These are phyloP conservation scores for Pogonocherus hispidulus DNA, from an alignment of 2,888 invertebrate species.

Conservation along the genomic window DNA sequence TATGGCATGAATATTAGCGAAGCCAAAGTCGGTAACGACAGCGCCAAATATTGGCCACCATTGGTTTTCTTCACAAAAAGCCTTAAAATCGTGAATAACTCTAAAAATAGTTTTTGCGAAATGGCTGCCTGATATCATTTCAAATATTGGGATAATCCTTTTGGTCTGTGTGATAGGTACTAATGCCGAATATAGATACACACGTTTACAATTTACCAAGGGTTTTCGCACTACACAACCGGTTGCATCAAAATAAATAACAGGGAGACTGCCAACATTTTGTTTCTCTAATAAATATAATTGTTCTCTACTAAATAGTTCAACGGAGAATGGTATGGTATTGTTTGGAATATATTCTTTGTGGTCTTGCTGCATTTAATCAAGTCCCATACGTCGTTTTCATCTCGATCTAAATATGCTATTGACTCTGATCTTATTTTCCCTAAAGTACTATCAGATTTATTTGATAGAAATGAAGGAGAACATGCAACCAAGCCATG, in stretches of 20 bases:
- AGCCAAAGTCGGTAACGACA: conserved; percentile 11
- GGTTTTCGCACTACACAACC: conserved; percentile 6
- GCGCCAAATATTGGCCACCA: conserved; percentile 3
- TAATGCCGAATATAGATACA: conserved; percentile 15
- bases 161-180: background rate
- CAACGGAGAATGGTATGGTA: background rate
- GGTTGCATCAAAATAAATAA: conserved; percentile 17
- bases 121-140: conserved; percentile 5
- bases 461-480: too few species aligned
- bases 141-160: conserved; percentile 11
- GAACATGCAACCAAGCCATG: too few species aligned
- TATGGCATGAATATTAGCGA: conserved; percentile 5
- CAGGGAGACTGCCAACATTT: too few species aligned
- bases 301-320: background rate
- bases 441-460: too few species aligned
- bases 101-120: conserved; percentile 16
- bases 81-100: background rate
- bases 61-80: background rate
- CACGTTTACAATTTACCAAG: background rate
- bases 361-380: conserved; percentile 9
- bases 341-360: background rate
- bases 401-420: background rate
- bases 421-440: background rate
- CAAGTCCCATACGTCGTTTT: background rate
- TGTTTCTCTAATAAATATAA: background rate